These are phyloP conservation scores for Cydia pomonella DNA, from an alignment of 1,140 invertebrate species.

Conservation along the genomic window DNA sequence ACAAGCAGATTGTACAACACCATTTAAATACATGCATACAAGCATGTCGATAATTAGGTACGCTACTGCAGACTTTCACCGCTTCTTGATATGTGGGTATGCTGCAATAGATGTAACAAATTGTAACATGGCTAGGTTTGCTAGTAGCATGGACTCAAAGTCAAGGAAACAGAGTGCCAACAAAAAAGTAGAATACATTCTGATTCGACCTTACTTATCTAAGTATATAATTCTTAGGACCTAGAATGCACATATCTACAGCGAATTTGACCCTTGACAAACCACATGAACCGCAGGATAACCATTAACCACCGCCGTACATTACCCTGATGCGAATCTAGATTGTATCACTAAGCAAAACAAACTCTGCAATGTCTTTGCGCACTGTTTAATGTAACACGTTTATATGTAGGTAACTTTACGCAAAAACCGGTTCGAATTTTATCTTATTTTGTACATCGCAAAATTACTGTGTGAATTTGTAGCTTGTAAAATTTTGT, in stretches of 20 bases:
- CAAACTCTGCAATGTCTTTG: background rate
- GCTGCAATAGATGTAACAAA: background rate
- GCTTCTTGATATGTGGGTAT: constrained; percentile 22
- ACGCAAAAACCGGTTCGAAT: background rate
- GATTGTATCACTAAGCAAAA: constrained; percentile 22
- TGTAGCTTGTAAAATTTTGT: background rate
- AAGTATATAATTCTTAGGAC: no score
- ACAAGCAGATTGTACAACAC: background rate
- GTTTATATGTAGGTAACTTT: background rate
- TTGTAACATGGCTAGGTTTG: background rate
- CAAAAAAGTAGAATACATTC: no score
- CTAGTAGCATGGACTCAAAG: background rate
- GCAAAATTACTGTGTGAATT: constrained; percentile 1
- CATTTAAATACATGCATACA: constrained; percentile 8
- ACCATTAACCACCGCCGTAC: background rate
- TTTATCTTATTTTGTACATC: background rate
- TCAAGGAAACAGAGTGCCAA: no score
- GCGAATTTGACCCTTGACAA: background rate
- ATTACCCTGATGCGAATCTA: constrained; percentile 23
- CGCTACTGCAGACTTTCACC: constrained; percentile 23
- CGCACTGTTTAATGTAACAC: constrained; percentile 5
- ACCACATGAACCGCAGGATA: background rate
- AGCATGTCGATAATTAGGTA: constrained; percentile 17
- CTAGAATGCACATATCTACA: no score
- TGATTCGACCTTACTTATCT: no score